Conservation (phyloP, 2,113 vertebrate species). For the Peromyscus maniculatus region DNA sequence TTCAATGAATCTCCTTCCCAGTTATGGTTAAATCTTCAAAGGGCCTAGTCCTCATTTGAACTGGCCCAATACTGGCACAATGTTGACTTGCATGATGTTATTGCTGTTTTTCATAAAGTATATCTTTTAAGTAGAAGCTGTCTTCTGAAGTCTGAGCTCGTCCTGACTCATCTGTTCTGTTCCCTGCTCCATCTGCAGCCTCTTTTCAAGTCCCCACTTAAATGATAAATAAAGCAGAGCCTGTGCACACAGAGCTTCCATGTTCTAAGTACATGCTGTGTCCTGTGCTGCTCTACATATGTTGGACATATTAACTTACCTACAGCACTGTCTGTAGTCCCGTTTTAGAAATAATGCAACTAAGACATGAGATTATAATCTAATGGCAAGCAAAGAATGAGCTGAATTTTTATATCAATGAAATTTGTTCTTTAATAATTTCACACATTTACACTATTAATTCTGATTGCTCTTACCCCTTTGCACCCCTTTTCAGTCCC, state of each 20-base stretch:
- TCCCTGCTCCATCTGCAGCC: not conserved
- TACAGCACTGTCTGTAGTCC: not conserved
- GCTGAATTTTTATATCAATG: not conserved
- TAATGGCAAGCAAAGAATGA: not conserved
- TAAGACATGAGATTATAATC: not conserved
- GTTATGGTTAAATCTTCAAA: not conserved
- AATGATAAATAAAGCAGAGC: not conserved
- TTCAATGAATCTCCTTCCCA: not conserved
- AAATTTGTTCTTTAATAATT: not conserved
- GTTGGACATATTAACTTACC: not conserved
- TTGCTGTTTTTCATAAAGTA: not conserved
- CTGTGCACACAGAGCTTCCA: not conserved
- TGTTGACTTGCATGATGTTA: not conserved
- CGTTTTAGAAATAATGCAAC: conserved; percentile 4
- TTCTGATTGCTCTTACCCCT: not conserved
- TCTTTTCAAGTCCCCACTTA: conserved; percentile 15
- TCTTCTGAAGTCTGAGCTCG: conserved; percentile 12
- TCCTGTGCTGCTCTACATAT: not conserved
- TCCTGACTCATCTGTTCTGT: not conserved
- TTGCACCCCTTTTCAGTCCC: not conserved
- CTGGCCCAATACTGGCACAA: not conserved
- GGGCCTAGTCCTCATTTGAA: not conserved
- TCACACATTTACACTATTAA: not conserved
- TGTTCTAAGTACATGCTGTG: not conserved
- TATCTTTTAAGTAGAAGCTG: not conserved